Percentiles rank a stretch among this genome's conserved stretches.
Conservation (phyloP, 2,113 vertebrate genomes). For the Harpagus bidentatus region DNA sequence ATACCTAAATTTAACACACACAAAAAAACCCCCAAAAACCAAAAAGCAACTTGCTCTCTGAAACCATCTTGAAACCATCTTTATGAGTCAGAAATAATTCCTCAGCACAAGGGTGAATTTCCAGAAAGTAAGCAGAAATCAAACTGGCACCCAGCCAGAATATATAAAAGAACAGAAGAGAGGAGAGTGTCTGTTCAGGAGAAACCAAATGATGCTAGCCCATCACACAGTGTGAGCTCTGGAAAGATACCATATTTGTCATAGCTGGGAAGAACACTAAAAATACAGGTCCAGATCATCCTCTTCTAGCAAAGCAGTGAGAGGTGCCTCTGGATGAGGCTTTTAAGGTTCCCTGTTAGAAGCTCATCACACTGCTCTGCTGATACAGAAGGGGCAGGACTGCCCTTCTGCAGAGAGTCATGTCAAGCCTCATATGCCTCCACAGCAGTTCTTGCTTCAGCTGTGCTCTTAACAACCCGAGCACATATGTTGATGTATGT, state of each 20-base stretch:
- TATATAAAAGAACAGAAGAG: neutral
- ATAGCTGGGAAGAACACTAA: neutral
- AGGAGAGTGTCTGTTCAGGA: neutral
- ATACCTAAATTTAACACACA: neutral
- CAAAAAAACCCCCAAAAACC: neutral
- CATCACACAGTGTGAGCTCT: neutral
- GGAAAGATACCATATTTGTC: neutral
- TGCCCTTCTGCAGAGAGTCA: neutral
- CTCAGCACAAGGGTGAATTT: neutral
- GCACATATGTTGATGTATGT: accelerated
- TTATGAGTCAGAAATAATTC: neutral
- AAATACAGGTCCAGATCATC: neutral
- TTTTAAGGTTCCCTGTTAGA: neutral
- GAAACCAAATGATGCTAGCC: neutral
- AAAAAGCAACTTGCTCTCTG: neutral
- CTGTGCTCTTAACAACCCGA: neutral
- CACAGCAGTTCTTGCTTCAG: neutral
- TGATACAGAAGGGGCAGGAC: neutral
- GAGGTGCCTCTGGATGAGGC: neutral
- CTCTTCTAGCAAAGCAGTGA: neutral
- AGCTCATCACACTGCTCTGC: neutral
- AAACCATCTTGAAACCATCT: neutral
- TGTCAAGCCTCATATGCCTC: neutral
- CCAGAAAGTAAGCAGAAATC: neutral
- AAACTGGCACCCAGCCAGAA: neutral